phyloP scores from a whole-genome alignment of 53 echinoderm and acorn worm species.

The Hippasteria phrygiana region DNA sequence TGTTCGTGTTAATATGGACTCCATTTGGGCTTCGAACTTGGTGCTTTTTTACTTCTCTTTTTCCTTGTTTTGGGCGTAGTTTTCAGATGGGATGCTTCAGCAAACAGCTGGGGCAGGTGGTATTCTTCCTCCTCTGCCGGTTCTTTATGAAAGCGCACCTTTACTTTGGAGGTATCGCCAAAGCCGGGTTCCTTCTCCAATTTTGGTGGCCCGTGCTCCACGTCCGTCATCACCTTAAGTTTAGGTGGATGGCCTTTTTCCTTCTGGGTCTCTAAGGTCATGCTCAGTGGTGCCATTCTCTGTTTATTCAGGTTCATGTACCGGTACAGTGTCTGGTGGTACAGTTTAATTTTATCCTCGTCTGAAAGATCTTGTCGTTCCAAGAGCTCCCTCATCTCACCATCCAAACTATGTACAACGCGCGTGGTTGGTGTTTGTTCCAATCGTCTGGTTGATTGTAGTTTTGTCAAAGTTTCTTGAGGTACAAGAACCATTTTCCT shows the following conservation, averaged over 20 bases:
- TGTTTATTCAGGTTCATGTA: constrained; percentile 64
- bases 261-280: constrained; percentile 8
- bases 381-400: constrained; percentile 61
- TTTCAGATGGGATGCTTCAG: no score
- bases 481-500: constrained; percentile 87
- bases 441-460: constrained; percentile 64
- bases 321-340: constrained; percentile 64
- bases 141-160: not conserved
- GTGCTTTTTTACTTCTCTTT: no score
- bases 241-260: not conserved
- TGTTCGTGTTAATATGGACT: no score
- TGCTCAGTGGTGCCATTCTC: constrained; percentile 52
- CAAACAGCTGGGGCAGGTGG: no score
- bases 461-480: constrained; percentile 52
- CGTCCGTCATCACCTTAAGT: not conserved
- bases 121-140: not conserved
- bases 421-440: constrained; percentile 60
- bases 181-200: not conserved
- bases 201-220: not conserved
- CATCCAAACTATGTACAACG: constrained; percentile 53
- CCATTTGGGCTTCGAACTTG: no score
- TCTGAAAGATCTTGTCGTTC: constrained; percentile 51
- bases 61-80: no score
- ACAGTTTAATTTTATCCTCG: constrained; percentile 67
- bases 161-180: not conserved